Percentiles rank a stretch among this genome's conserved stretches.
These are phyloP conservation scores for Brachyalestes nurse DNA, from an alignment of 2,797 vertebrate genomes.

Conservation along the genomic window DNA sequence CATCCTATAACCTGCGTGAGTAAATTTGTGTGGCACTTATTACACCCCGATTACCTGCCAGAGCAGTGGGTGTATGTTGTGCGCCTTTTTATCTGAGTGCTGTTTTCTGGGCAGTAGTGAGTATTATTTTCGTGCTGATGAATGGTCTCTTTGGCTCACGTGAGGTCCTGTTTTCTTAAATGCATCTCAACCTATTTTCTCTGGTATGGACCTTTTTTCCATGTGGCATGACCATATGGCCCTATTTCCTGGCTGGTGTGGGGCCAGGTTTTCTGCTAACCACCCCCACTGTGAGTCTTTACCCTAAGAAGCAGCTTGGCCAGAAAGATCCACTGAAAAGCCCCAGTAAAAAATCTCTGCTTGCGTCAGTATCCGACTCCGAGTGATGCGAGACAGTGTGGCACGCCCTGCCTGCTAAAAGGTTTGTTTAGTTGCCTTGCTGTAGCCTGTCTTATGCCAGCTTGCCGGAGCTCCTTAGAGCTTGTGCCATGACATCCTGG, in stretches of 20 bases:
- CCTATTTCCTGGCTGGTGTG: conserved; percentile 43
- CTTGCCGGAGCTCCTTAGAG: conserved; percentile 51
- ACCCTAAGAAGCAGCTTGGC: conserved; percentile 37
- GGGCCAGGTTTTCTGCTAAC: conserved; percentile 49
- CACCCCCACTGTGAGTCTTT: conserved; percentile 37
- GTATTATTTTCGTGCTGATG: conserved; percentile 55
- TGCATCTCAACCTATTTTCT: conserved; percentile 46
- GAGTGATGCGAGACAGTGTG: conserved; percentile 36
- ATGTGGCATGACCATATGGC: conserved; percentile 48
- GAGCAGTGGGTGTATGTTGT: conserved; percentile 43
- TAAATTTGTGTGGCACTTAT: conserved; percentile 37
- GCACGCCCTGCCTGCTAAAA: conserved; percentile 44
- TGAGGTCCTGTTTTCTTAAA: conserved; percentile 41
- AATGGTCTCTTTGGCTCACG: conserved; percentile 44
- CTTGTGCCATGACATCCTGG: conserved; percentile 54
- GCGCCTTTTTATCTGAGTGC: conserved; percentile 54
- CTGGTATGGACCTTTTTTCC: conserved; percentile 17
- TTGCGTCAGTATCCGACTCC: conserved; percentile 20
- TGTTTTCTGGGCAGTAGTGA: conserved; percentile 48
- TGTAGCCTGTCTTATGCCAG: conserved; percentile 33
- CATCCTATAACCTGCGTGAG: conserved; percentile 31
- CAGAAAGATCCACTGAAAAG: conserved; percentile 28
- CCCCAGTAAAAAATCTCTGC: conserved; percentile 18
- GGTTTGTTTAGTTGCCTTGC: conserved; percentile 35
- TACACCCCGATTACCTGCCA: conserved; percentile 43